Evolutionary conservation across 2,888 invertebrate species (phyloP).

Genomic region (Sepiola atlantica): DNA sequence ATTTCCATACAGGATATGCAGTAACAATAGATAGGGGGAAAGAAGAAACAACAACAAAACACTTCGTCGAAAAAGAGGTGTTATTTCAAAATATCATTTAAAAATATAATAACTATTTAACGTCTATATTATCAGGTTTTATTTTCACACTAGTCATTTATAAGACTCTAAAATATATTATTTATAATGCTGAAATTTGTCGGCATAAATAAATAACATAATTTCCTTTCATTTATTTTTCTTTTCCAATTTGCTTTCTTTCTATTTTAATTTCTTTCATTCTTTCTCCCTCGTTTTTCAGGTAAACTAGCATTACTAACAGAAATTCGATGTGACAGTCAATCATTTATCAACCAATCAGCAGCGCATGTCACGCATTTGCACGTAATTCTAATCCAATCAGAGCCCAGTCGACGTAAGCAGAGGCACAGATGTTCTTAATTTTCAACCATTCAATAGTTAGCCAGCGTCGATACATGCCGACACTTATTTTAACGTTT

Average conservation of each 20-base stretch:
- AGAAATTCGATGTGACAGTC: background rate
- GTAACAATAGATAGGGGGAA: too few species aligned
- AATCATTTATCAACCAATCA: constrained; percentile 32
- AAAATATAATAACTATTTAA: too few species aligned
- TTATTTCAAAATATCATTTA: too few species aligned
- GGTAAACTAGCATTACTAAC: background rate
- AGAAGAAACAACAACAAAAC: too few species aligned
- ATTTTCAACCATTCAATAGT: background rate
- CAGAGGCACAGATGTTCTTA: background rate
- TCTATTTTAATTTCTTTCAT: background rate
- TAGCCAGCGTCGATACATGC: background rate
- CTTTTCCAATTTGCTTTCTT: background rate
- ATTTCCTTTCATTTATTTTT: background rate
- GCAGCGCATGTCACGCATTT: background rate
- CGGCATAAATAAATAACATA: background rate
- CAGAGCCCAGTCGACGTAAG: background rate
- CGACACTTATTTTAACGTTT: background rate
- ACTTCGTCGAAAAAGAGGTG: too few species aligned
- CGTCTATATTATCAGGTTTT: too few species aligned
- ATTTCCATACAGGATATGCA: too few species aligned
- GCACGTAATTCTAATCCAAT: background rate
- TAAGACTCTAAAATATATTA: too few species aligned
- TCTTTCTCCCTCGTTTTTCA: background rate
- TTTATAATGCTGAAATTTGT: too few species aligned
- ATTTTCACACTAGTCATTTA: too few species aligned